Base-by-base conservation (phyloP, 2,113 vertebrate genomes). In the Anser brachyrhynchus region DNA sequence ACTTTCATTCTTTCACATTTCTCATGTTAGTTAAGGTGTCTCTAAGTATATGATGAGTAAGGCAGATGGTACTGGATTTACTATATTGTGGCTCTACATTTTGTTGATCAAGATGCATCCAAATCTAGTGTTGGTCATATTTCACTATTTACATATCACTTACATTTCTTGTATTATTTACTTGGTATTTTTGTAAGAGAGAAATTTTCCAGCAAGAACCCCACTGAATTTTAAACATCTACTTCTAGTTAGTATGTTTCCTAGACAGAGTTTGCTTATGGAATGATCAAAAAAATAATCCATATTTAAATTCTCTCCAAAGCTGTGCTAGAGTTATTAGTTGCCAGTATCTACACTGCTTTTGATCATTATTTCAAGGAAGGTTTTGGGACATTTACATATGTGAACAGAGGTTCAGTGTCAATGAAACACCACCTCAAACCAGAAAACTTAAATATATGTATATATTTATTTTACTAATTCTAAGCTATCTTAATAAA, bases 101-200 rank as follows among this genome's bases (percentile, higher is more conserved):
- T 78, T 58, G 3, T n/a, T 22, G 2, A 43, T 55, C 9, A 33
- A 57, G 26, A 59, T 51, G 1, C 0, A 0, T 21, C 19, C 16
- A 26, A 55, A 57, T 59, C 3, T 61, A 39, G 28, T 41, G 3
- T 31, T 58, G 19, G 2, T 49, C 5, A 21, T 29, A 46, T 64
- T 69, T 83, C 5, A 28, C 33, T 22, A 19, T 87, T 77, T 86
- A 7, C 4, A 41, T 79, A 41, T 17, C 5, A 28, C 3, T 75
- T 74, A 20, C 1, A 25, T 70, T 72, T 61, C 16, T 37, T 33
- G 0, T 31, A 41, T 12, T 0, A 1, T 49, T 84, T 78, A n/a
- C 13, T 59, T 29, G 6, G 0, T 22, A 22, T 1, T 69, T 62
- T 71, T n/a, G 0, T 41, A n/a, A 25, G 13, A 57, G 2, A 52